Evolutionary conservation across 2,888 invertebrate genomes (phyloP).

Genomic region (Limnephilus rhombicus): DNA sequence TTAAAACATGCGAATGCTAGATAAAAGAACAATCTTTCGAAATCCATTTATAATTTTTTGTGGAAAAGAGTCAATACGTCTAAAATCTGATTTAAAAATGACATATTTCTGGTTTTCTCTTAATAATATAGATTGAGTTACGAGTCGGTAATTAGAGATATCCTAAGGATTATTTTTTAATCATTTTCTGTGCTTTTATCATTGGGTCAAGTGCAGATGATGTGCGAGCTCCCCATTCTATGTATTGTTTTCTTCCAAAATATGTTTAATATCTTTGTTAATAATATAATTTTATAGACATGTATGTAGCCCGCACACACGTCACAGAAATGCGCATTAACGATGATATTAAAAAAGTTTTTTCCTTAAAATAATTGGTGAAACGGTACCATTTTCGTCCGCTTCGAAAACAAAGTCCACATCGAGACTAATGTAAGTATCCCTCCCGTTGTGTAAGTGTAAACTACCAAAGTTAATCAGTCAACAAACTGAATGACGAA

Average conservation of each 20-base stretch:
- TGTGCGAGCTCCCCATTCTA: no score
- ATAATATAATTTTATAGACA: neutral
- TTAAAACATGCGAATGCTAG: no score
- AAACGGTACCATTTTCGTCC: neutral
- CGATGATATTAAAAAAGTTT: neutral
- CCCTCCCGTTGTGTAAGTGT: neutral
- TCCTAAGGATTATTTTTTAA: no score
- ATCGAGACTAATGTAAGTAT: neutral
- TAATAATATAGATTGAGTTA: no score
- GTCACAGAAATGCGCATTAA: neutral
- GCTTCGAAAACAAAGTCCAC: neutral
- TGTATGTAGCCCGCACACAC: neutral
- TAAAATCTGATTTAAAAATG: no score
- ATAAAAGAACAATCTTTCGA: no score
- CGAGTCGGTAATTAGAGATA: no score
- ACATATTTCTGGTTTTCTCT: no score
- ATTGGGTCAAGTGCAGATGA: no score
- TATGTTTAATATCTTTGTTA: neutral
- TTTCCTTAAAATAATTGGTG: neutral
- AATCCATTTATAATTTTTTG: no score
- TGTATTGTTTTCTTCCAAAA: neutral
- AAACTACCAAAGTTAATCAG: conserved; percentile 20
- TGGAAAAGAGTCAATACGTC: no score
- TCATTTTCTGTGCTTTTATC: no score
- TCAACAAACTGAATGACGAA: conserved; percentile 17